Evolutionary conservation across 2,113 vertebrate species (phyloP), one percentile per base, ranked within the genome.

Genomic region (Pimephales promelas): DNA sequence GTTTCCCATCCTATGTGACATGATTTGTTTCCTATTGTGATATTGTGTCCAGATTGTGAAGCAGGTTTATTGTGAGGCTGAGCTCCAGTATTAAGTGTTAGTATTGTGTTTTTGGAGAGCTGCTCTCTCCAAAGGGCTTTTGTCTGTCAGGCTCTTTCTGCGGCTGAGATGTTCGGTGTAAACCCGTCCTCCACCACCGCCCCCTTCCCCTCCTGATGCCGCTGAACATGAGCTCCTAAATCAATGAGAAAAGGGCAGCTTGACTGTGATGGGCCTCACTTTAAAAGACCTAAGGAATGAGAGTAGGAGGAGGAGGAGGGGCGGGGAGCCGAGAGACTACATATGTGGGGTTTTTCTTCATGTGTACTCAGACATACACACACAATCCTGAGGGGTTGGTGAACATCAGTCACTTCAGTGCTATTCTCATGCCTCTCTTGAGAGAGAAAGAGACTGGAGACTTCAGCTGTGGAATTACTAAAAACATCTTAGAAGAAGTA

Each of bases 211-310:
- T 71, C 43, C 47, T 31, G 66, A 70, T 40, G 22, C 70, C 13
- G 26, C 26, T 49, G 40, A 49, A 16, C 43, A 61, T 24, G n/a
- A 43, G 78, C 78, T 20, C 45, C 20, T 45, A 68, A 80, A 80
- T 80, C 78, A 80, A 68, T 52, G 61, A n/a, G 61, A 62, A 81
- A 36, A 70, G 64, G 40, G 13, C 57, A 64, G 24, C 77, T 57
- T 20, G 3, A n/a, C 56, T 45, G 36, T 43, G 52, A 59, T 40
- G 54, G 54, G 34, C 75, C 75, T 40, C 20, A 43, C 34, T 80
- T 52, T 68, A 79, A 79, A 79, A 62, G 57, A 62, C 66, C 66
- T 20, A 45, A 62, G 76, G 77, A 79, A 31, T 62, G 36, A 62
- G n/a, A 26, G 76, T 8, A 26, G 34, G 57, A 43, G 28, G 74